Evolutionary conservation across 2,113 vertebrate species (phyloP).

Genomic region (Mobula birostris): DNA sequence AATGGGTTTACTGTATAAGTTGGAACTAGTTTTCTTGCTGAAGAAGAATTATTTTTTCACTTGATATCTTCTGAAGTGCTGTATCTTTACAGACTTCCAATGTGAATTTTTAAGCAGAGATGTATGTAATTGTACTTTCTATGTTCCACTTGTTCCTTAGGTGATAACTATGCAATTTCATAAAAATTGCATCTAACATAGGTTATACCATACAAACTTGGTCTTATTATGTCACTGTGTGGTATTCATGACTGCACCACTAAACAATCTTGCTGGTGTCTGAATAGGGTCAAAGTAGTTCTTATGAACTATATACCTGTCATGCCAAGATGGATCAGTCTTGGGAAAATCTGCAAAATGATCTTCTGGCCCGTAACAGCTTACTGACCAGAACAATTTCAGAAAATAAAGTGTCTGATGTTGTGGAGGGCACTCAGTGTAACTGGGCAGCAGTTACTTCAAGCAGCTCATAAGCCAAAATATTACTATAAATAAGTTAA

Average conservation of each 20-base stretch:
- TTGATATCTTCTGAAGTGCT: constrained; percentile 10
- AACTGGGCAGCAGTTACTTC: not conserved
- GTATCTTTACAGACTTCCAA: not conserved
- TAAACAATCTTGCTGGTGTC: constrained; percentile 23
- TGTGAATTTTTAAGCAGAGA: not conserved
- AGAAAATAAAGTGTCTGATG: not conserved
- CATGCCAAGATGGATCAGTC: constrained; percentile 1
- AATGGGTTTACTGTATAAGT: too few relatives aligned
- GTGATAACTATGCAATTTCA: not conserved
- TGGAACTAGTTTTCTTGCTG: not conserved
- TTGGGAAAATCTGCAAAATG: constrained; percentile 24
- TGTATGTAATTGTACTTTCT: constrained; percentile 4
- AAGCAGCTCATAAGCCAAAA: not conserved
- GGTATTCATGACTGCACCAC: constrained; percentile 2
- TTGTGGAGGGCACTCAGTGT: constrained; percentile 25
- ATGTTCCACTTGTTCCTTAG: constrained; percentile 9
- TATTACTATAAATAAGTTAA: too few relatives aligned
- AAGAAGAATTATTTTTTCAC: not conserved
- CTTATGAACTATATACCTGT: constrained; percentile 12
- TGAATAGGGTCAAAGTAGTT: not conserved
- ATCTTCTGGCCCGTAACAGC: constrained; percentile 28
- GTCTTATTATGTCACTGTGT: not conserved
- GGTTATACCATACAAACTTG: not conserved
- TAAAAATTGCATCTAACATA: constrained; percentile 8
- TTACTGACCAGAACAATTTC: constrained; percentile 34